Evolutionary conservation across 2,888 invertebrate species (phyloP), one percentile per base, ranked within the genome.

Genomic region (Podabrus alpinus): DNA sequence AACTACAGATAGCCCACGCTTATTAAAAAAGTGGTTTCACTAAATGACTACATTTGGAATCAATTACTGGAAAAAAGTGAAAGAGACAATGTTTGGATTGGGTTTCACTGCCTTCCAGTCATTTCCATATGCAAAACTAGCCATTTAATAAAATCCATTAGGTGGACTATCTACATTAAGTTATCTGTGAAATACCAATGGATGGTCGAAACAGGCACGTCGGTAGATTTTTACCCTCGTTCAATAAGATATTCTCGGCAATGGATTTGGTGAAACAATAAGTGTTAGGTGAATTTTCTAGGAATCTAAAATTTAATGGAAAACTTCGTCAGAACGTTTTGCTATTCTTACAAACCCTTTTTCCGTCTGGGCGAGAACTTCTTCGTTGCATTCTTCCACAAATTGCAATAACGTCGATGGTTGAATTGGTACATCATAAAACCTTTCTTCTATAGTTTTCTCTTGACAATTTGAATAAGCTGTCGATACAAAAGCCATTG

Each of bases 181-280:
- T n/a, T n/a, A n/a, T n/a, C n/a, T n/a, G n/a, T n/a, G n/a, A n/a
- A n/a, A 83, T 83, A 88, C 89, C 91, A 76, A 93, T 92, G 2
- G 92, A 91, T 1, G 93, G 93, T 77, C 93, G 85, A 73, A 92
- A 90, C 69, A 93, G 88, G 71, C 90, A 90, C 7, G 91, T 83
- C 1, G 93, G 93, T 69, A 93, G 83, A 66, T 87, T 87, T 69
- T 85, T 86, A 3, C 89, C 90, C 81, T 91, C 89, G 67, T 88
- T 87, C 9, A 88, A 83, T 5, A 92, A 85, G 29, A 90, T 81
- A 77, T 89, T 88, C 83, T 93, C 93, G 0, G 92, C 91, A 69
- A 93, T 85, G 25, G 91, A 90, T 86, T 93, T 93, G 0, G 92
- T 92, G 83, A 88, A 92, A 1, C 91, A 89, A 86, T 93, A 93